phyloP scores from a whole-genome alignment of 2,797 vertebrate species.

The Tadarida brasiliensis region DNA sequence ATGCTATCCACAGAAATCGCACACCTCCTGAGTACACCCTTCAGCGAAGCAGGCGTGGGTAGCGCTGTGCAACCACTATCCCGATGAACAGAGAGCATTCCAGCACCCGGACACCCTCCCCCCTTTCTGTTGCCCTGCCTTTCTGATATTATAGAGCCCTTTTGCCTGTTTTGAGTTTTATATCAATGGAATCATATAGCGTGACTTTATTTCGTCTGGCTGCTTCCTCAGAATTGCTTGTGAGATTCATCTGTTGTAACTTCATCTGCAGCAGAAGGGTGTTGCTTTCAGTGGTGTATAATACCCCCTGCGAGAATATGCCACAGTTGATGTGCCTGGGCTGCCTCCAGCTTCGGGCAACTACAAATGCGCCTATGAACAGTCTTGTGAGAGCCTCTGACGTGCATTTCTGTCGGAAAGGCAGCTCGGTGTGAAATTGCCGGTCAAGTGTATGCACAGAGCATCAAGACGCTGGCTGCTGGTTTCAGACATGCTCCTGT shows the following conservation, averaged over 20 bases:
- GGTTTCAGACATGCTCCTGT: background rate
- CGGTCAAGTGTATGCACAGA: accelerated
- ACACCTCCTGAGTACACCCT: accelerated
- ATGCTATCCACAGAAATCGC: background rate
- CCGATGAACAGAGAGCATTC: accelerated
- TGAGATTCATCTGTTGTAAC: background rate
- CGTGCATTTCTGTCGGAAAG: background rate
- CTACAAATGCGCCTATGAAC: background rate
- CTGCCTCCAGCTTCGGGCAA: background rate
- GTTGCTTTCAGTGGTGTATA: background rate
- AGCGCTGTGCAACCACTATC: background rate
- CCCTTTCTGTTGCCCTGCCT: background rate
- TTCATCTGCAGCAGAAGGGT: background rate
- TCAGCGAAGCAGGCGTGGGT: background rate
- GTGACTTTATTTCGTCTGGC: background rate
- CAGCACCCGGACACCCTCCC: background rate
- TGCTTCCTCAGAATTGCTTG: background rate
- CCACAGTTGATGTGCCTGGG: background rate
- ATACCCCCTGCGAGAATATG: background rate
- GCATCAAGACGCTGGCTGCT: background rate
- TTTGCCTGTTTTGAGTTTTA: background rate
- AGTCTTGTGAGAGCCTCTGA: background rate
- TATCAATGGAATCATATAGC: background rate
- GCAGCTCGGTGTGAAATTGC: background rate
- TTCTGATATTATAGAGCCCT: background rate